These are phyloP conservation scores for Drosophila acutilabella DNA, from an alignment of 2,888 invertebrate species.

Conservation along the genomic window DNA sequence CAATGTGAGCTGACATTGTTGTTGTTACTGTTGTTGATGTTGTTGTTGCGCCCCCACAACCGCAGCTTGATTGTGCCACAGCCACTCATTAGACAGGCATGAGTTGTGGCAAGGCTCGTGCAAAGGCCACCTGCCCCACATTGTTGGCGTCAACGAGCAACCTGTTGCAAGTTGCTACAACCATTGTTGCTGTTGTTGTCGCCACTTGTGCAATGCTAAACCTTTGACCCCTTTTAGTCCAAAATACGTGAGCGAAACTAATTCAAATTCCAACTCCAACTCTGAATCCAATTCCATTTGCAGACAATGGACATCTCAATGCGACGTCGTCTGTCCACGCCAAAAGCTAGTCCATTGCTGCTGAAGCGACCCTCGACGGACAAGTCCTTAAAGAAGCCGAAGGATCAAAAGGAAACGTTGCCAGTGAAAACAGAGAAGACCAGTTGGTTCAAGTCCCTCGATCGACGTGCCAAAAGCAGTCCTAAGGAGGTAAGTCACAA, in stretches of 20 bases:
- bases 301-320: constrained; percentile 88
- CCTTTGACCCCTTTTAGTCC: constrained; percentile 60
- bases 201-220: constrained; percentile 48
- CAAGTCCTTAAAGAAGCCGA: constrained; percentile 53
- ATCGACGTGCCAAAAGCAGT: constrained; percentile 90
- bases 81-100: constrained; percentile 49
- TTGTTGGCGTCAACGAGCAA: constrained; percentile 50
- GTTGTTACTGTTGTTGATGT: constrained; percentile 43
- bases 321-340: constrained; percentile 91
- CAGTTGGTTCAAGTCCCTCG: constrained; percentile 93
- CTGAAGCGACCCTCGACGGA: constrained; percentile 87
- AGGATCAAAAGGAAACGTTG: constrained; percentile 75
- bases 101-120: constrained; percentile 56
- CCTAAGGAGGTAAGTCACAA: constrained; percentile 81
- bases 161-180: constrained; percentile 53
- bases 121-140: constrained; percentile 77
- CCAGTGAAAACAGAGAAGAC: constrained; percentile 86
- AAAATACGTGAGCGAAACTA: constrained; percentile 42
- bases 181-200: constrained; percentile 17
- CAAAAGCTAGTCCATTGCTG: constrained; percentile 89
- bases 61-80: constrained; percentile 16
- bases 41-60: constrained; percentile 49
- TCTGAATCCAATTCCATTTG: constrained; percentile 1
- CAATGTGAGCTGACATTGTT: constrained; percentile 55
- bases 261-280: constrained; percentile 15